Conservation (phyloP, 2,797 vertebrate genomes). For the Chelon labrosus region DNA sequence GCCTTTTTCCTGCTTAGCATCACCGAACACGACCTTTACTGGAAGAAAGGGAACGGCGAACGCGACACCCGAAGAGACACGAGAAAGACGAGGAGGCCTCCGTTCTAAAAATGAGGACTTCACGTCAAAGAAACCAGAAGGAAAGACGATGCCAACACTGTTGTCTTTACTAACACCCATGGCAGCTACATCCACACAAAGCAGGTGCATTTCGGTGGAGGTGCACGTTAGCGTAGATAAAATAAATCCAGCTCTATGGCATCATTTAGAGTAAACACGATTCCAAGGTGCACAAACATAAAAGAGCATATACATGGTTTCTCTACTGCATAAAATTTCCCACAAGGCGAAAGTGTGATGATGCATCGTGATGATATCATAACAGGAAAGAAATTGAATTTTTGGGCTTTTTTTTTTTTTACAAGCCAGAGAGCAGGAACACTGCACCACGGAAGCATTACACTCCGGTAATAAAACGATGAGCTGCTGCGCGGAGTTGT, state of each 20-base stretch:
- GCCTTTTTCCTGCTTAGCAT: conserved; percentile 8
- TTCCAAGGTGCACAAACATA: not conserved
- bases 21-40: conserved; percentile 25
- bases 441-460: not conserved
- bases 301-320: not conserved
- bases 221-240: too few species aligned
- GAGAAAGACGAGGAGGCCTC: not conserved
- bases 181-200: not conserved
- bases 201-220: too few species aligned
- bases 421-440: conserved; percentile 5
- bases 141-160: not conserved
- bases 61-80: conserved; percentile 7
- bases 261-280: too few species aligned
- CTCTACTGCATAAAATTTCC: conserved; percentile 1
- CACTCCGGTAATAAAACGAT: conserved; percentile 6
- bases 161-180: not conserved
- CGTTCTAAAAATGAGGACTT: too few species aligned
- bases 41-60: conserved; percentile 4
- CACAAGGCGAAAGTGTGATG: not conserved
- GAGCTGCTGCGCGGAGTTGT: not conserved
- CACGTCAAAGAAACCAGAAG: not conserved
- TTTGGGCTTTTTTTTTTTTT: not conserved
- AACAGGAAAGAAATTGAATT: not conserved
- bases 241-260: too few species aligned
- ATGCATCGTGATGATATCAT: conserved; percentile 4